Evolutionary conservation across 1,140 invertebrate genomes (phyloP).

Genomic region (Akabosia matsudoensis): DNA sequence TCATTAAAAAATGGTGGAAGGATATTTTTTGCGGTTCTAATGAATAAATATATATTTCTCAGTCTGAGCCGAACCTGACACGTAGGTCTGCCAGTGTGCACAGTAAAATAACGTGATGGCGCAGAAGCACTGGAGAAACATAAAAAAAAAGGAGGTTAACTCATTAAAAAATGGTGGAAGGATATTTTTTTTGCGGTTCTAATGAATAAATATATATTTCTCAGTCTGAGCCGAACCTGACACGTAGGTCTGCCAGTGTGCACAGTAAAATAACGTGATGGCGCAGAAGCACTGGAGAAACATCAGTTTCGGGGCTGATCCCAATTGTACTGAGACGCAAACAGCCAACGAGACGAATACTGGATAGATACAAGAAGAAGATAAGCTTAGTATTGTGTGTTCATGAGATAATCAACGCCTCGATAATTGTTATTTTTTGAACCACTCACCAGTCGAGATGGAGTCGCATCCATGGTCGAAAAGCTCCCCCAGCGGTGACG

Average conservation of each 20-base stretch:
- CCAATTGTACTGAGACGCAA: conserved; percentile 86
- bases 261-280: conserved; percentile 92
- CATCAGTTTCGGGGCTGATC: conserved; percentile 85
- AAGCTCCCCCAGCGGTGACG: conserved; percentile 91
- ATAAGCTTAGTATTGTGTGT: too few species aligned
- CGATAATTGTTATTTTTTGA: neutral
- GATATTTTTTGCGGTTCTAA: too few species aligned
- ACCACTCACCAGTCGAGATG: conserved; percentile 68
- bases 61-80: too few species aligned
- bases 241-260: conserved; percentile 99
- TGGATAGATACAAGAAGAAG: too few species aligned
- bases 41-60: too few species aligned
- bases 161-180: too few species aligned
- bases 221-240: too few species aligned
- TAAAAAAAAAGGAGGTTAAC: too few species aligned
- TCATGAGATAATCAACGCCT: too few species aligned
- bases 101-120: conserved; percentile 94
- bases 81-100: conserved; percentile 99
- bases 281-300: conserved; percentile 92
- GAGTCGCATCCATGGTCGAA: conserved; percentile 99
- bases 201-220: too few species aligned
- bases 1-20: too few species aligned
- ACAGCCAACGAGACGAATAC: conserved; percentile 94
- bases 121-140: conserved; percentile 92
- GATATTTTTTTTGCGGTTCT: too few species aligned